Conservation (phyloP, 2,888 invertebrate genomes). For the Lampropteryx suffumata region DNA sequence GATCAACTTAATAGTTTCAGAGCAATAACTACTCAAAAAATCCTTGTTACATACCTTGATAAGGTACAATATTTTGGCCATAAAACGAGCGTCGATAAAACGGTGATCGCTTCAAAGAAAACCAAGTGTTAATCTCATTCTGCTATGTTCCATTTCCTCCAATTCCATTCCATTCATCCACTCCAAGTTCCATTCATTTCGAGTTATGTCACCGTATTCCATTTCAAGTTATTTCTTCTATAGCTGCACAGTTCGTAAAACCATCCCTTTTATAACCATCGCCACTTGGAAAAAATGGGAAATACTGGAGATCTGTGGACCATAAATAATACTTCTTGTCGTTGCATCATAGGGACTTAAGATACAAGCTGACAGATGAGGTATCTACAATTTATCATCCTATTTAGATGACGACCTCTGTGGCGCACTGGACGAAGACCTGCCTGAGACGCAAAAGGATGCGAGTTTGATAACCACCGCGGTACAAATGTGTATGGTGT, state of each 20-base stretch:
- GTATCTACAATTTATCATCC: too few species aligned
- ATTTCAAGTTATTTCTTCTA: slow-evolving; percentile 14
- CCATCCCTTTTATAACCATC: slow-evolving; percentile 39
- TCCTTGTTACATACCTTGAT: too few species aligned
- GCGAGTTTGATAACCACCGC: too few species aligned
- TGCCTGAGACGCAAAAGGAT: too few species aligned
- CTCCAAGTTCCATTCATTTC: slow-evolving; percentile 1
- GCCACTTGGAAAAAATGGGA: slow-evolving; percentile 33
- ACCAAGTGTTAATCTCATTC: background rate
- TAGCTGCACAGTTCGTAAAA: slow-evolving; percentile 40
- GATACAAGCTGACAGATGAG: background rate
- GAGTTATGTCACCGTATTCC: slow-evolving; percentile 4
- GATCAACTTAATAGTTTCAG: too few species aligned
- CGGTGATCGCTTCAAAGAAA: too few species aligned
- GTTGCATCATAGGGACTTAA: slow-evolving; percentile 25
- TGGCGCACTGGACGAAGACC: too few species aligned
- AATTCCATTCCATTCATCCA: slow-evolving; percentile 6
- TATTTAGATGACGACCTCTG: too few species aligned
- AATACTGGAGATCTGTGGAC: slow-evolving; percentile 28
- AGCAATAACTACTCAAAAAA: too few species aligned
- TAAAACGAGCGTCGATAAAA: too few species aligned
- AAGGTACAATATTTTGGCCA: too few species aligned
- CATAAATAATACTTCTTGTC: slow-evolving; percentile 39
- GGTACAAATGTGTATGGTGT: too few species aligned
- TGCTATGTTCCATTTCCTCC: background rate